Percentiles rank a stretch among this genome's conserved stretches.
These are phyloP conservation scores for Drosophila rhopaloa DNA, from an alignment of 1,140 invertebrate genomes.

Conservation along the genomic window DNA sequence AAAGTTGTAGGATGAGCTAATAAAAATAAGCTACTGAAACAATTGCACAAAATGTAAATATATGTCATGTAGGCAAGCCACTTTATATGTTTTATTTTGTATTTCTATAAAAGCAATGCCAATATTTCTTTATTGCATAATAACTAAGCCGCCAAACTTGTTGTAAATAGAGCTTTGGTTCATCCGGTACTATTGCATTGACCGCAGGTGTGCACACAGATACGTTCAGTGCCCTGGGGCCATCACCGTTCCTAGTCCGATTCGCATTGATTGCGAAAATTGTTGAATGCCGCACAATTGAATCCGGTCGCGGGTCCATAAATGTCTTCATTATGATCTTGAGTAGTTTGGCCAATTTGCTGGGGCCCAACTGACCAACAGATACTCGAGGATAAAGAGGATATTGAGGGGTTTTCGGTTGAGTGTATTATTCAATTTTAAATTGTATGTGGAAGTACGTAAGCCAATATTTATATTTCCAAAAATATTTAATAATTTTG, in stretches of 20 bases:
- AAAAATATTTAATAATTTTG: too few relatives aligned
- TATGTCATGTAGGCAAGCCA: too few relatives aligned
- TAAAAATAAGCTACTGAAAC: too few relatives aligned
- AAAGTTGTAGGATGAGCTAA: too few relatives aligned
- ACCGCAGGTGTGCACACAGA: slow-evolving; percentile 5
- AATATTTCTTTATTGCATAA: too few relatives aligned
- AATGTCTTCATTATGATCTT: slow-evolving; percentile 77
- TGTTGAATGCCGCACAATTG: slow-evolving; percentile 69
- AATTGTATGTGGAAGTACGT: too few relatives aligned
- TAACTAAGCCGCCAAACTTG: too few relatives aligned
- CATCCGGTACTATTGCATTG: not conserved
- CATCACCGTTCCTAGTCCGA: slow-evolving; percentile 39
- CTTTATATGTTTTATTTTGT: too few relatives aligned
- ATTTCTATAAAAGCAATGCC: too few relatives aligned
- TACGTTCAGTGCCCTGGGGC: slow-evolving; percentile 14
- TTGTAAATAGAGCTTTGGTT: too few relatives aligned
- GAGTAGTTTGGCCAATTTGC: slow-evolving; percentile 65
- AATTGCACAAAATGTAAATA: too few relatives aligned
- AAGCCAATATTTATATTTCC: too few relatives aligned
- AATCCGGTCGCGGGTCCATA: slow-evolving; percentile 58
- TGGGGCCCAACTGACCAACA: slow-evolving; percentile 18
- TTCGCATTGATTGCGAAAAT: slow-evolving; percentile 53
- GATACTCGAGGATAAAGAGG: not conserved
- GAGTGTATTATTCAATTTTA: not conserved
- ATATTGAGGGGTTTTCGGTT: not conserved